These are phyloP conservation scores for Herpailurus yagouaroundi DNA, from an alignment of 2,113 vertebrate genomes.

Conservation along the genomic window DNA sequence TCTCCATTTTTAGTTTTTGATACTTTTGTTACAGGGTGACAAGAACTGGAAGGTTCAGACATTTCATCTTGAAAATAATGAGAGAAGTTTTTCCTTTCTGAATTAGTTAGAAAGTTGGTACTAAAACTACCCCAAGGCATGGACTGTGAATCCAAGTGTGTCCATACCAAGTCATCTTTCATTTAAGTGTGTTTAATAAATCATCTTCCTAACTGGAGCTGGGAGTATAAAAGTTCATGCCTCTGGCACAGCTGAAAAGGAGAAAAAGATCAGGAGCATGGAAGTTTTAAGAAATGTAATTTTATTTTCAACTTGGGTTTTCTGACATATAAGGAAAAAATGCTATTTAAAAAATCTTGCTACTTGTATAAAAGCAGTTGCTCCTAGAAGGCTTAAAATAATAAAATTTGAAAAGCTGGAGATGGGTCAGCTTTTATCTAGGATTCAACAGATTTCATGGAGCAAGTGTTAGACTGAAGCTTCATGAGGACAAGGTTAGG, in stretches of 20 bases:
- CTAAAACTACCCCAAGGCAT: constrained; percentile 61
- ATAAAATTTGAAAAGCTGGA: constrained; percentile 37
- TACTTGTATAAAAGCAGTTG: constrained; percentile 29
- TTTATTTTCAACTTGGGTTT: constrained; percentile 69
- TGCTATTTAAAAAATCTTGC: constrained; percentile 43
- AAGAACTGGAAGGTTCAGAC: constrained; percentile 45
- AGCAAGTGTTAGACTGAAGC: background rate
- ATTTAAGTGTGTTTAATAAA: constrained; percentile 78
- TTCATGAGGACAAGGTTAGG: background rate
- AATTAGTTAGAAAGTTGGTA: constrained; percentile 73
- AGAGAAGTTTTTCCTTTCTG: constrained; percentile 70
- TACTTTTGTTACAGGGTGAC: constrained; percentile 26
- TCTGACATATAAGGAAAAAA: constrained; percentile 50
- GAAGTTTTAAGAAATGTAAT: constrained; percentile 60
- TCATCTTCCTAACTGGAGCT: constrained; percentile 69
- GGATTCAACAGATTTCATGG: background rate
- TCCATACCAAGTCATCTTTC: constrained; percentile 68
- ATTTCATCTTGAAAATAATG: constrained; percentile 72
- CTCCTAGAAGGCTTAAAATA: constrained; percentile 21
- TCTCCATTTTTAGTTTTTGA: constrained; percentile 49
- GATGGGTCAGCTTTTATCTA: background rate
- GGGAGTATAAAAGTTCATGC: constrained; percentile 63
- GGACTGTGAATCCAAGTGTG: constrained; percentile 73
- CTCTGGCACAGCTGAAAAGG: constrained; percentile 63
- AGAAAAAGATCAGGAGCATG: constrained; percentile 49